Base-by-base conservation (phyloP, 2,797 vertebrate species). In the Rhinella marina region DNA sequence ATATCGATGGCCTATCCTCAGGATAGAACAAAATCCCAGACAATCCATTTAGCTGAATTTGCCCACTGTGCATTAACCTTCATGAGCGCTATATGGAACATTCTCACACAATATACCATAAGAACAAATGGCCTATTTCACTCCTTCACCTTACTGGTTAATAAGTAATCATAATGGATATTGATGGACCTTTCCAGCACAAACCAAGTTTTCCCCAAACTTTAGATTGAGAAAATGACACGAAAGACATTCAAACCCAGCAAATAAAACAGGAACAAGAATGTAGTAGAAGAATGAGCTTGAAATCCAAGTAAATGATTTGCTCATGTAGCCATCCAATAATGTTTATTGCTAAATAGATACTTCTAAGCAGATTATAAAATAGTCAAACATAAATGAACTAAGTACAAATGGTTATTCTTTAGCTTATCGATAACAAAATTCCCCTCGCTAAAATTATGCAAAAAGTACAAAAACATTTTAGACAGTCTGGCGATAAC, bases 271-370 rank as follows among this genome's bases (percentile, higher is more conserved):
- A 50, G 25, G 3, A 80, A 32, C 10, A 81, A 70, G 25, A 61
- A 25, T 23, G 9, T 48, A 81, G 17, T 41, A 81, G 16, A 79
- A 59, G 23, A 80, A 61, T 5, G 2, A 61, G 6, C 14, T 7
- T 29, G 17, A 70, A 79, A 86, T 86, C 25, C 62, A 80, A 52
- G 23, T 8, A 81, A 64, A 81, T 68, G 25, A 32, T 73, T 72
- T 72, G 64, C 52, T 57, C 5, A 72, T 56, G 29, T 82, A 27
- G 61, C 57, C 17, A 76, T 76, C 6, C 57, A 77, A 48, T 78
- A 17, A 54, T 77, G 54, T 27, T 87, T 88, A 88, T 82, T 88
- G 86, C 86, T 57, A 84, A 70, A 48, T 88, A 66, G 16, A 25
- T 41, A 41, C 75, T 61, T 73, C 27, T 50, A 75, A 84, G 56